phyloP scores from a whole-genome alignment of 2,797 vertebrate species.

The Kryptolebias ocellatus region DNA sequence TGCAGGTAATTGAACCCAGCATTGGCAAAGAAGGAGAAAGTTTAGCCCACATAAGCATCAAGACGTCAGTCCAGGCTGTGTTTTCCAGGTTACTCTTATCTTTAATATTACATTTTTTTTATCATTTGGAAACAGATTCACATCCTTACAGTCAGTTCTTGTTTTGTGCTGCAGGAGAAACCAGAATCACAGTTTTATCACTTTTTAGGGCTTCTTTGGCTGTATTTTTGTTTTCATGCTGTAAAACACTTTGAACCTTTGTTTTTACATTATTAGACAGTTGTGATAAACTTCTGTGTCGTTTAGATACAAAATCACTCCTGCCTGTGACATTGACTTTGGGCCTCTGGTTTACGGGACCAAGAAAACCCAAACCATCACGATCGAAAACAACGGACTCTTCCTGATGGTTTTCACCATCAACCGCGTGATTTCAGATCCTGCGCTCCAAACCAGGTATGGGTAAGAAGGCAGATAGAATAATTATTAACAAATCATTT shows the following conservation, averaged over 20 bases:
- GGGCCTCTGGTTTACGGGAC: slow-evolving; percentile 81
- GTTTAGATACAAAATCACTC: slow-evolving; percentile 84
- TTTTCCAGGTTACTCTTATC: slow-evolving; percentile 76
- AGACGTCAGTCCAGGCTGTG: slow-evolving; percentile 79
- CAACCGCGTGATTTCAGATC: slow-evolving; percentile 56
- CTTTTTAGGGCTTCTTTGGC: too few relatives aligned
- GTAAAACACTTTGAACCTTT: not conserved
- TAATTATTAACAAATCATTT: too few relatives aligned
- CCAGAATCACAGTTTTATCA: not conserved
- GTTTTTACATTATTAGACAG: not conserved
- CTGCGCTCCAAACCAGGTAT: slow-evolving; percentile 43
- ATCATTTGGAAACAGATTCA: not conserved
- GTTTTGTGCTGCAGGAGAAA: not conserved
- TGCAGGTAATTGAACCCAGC: slow-evolving; percentile 88
- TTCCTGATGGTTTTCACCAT: slow-evolving; percentile 83
- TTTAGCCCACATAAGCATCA: slow-evolving; percentile 82
- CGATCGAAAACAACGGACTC: slow-evolving; percentile 86
- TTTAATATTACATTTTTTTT: not conserved
- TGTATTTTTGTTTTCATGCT: too few relatives aligned
- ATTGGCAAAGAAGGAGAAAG: slow-evolving; percentile 73
- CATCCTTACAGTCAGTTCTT: not conserved
- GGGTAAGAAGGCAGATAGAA: slow-evolving; percentile 68
- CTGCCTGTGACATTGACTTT: slow-evolving; percentile 83
- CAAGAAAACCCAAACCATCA: slow-evolving; percentile 79
- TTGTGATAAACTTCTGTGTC: slow-evolving; percentile 4